These are phyloP conservation scores for Chymomyza amoena DNA, from an alignment of 2,888 invertebrate species.

Conservation along the genomic window DNA sequence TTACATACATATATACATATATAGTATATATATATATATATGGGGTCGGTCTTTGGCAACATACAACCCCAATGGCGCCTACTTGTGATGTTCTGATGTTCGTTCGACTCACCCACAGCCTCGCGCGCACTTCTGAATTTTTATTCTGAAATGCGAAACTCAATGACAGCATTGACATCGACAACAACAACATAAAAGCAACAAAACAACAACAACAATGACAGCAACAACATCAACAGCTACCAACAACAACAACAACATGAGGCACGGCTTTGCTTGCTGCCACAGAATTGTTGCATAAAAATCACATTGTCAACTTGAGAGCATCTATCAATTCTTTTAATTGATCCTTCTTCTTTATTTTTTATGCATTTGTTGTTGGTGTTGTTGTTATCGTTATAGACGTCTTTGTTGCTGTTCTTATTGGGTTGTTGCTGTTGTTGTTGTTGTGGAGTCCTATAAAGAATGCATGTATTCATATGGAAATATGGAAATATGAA, in stretches of 20 bases:
- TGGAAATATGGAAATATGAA: slow-evolving; percentile 41
- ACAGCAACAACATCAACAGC: slow-evolving; percentile 8
- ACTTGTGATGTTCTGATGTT: slow-evolving; percentile 4
- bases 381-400: neutral
- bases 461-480: slow-evolving; percentile 42
- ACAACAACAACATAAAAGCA: slow-evolving; percentile 26
- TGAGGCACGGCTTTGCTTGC: slow-evolving; percentile 5
- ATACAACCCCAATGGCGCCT: slow-evolving; percentile 16
- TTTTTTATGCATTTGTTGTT: slow-evolving; percentile 13
- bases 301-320: slow-evolving; percentile 61
- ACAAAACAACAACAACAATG: slow-evolving; percentile 37
- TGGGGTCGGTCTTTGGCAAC: neutral
- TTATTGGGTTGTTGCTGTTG: neutral
- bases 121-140: slow-evolving; percentile 53
- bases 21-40: slow-evolving; percentile 6
- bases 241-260: slow-evolving; percentile 13
- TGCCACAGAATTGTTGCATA: slow-evolving; percentile 41
- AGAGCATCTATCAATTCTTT: slow-evolving; percentile 62
- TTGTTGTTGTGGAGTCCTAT: slow-evolving; percentile 4
- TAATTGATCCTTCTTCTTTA: slow-evolving; percentile 55
- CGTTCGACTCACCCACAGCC: neutral
- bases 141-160: slow-evolving; percentile 63
- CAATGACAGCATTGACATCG: slow-evolving; percentile 53
- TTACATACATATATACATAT: slow-evolving; percentile 19
- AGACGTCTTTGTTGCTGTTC: neutral